These are phyloP conservation scores for Branchinecta lindahli DNA, from an alignment of 1,140 invertebrate species.

Conservation along the genomic window DNA sequence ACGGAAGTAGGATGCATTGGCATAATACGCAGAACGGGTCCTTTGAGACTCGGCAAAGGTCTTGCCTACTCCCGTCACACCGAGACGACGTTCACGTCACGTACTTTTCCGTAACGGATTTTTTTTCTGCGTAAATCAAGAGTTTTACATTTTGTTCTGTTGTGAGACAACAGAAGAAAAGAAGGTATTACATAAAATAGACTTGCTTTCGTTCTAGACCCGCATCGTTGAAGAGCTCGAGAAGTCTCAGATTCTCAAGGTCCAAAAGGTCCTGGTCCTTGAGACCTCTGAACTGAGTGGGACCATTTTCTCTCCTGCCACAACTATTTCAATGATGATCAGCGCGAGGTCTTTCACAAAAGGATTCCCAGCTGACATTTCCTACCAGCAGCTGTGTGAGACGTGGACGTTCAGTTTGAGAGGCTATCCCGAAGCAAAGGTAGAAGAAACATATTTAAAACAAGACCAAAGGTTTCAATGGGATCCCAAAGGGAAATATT, in stretches of 20 bases:
- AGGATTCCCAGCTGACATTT: constrained; percentile 2
- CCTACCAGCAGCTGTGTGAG: constrained; percentile 1
- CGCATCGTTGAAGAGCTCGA: not conserved
- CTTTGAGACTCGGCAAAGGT: too few relatives aligned
- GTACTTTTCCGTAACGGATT: too few relatives aligned
- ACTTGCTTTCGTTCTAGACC: not conserved
- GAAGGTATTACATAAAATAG: not conserved
- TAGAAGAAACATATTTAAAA: too few relatives aligned
- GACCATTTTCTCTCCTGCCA: not conserved
- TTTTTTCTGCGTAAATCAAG: too few relatives aligned
- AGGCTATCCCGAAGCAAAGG: not conserved
- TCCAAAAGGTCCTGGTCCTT: constrained; percentile 1
- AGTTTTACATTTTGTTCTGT: too few relatives aligned
- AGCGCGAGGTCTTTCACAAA: not conserved
- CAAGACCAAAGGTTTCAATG: too few relatives aligned
- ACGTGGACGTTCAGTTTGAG: not conserved
- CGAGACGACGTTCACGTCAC: too few relatives aligned
- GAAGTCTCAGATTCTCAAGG: not conserved
- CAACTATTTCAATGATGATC: not conserved
- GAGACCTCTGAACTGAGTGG: not conserved
- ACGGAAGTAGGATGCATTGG: too few relatives aligned
- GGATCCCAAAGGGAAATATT: too few relatives aligned
- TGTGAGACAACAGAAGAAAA: too few relatives aligned
- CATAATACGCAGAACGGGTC: too few relatives aligned
- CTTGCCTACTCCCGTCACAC: too few relatives aligned